Evolutionary conservation across 2,888 invertebrate genomes (phyloP), one percentile per base, ranked within the genome.

Genomic region (Sympetrum striolatum): DNA sequence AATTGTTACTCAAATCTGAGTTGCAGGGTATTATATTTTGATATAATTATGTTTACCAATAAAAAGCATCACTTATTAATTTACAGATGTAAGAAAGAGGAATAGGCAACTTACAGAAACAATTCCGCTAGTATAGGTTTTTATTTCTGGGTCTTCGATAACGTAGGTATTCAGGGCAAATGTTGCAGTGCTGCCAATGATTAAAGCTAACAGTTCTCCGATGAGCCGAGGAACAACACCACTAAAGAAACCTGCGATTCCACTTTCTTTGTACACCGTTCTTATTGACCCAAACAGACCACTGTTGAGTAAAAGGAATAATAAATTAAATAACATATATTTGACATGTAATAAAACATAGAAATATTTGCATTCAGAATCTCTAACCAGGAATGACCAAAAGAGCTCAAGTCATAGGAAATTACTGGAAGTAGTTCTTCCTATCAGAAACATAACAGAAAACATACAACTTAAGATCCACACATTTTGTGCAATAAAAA

Each of bases 171-270:
- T 98, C 90, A 98, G 95, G 92, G 96, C 94, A 94, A 96, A 98
- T 18, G 97, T 96, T 91, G 97, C 95, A 25, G 96, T 95, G 92
- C 96, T 97, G 81, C 97, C 96, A 90, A 98, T 94, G 92, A 97
- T 95, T 92, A 98, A 94, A 92, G 97, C 96, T 90, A 97, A 95
- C 81, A 98, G 95, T 94, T 98, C 98, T 91, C 97, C 98, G 91
- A 98, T 93, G 81, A 99, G 93, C 93, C 98, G 96, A 0, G 99
- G 99, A 90, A 98, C 94, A 80, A 99, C 94, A 35, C 99, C 99
- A 92, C 97, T 96, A 94, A 97, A 98, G 94, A 97, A 98, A 91
- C 99, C 99, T 35, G 95, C 93, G 90, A 99, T 94, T 64, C 99
- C 99, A 93, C 98, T 98, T 93, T 97, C 97, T 92, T 94, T 95